These are phyloP conservation scores for Siderastrea radians DNA, from an alignment of 92 coral and sea anemone genomes.

Conservation along the genomic window DNA sequence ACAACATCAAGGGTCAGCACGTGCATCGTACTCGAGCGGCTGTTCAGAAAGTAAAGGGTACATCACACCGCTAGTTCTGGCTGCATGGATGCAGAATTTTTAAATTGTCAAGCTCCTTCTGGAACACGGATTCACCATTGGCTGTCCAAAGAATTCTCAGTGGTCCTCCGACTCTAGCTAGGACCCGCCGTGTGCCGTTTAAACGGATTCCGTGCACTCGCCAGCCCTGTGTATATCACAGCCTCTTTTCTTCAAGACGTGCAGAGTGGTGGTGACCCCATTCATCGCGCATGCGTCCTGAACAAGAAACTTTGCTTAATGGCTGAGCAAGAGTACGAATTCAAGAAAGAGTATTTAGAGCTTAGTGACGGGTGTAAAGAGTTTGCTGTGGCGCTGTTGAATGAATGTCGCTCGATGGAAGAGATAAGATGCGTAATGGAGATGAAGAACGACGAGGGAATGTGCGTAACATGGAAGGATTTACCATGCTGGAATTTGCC, in stretches of 20 bases:
- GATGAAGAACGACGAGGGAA: conserved; percentile 10
- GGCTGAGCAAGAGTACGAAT: conserved; percentile 80
- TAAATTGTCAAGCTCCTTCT: conserved; percentile 74
- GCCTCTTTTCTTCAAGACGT: conserved; percentile 38
- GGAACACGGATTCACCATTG: conserved; percentile 61
- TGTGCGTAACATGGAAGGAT: neutral
- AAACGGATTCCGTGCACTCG: conserved; percentile 67
- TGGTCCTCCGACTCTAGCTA: conserved; percentile 32
- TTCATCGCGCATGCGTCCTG: conserved; percentile 76
- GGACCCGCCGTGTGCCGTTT: conserved; percentile 72
- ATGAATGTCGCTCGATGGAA: conserved; percentile 85
- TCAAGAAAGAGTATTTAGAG: conserved; percentile 74
- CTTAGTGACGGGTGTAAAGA: conserved; percentile 78
- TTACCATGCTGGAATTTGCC: conserved; percentile 82
- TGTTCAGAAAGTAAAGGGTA: conserved; percentile 15
- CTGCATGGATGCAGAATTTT: conserved; percentile 73
- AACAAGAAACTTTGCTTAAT: conserved; percentile 65
- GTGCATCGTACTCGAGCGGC: neutral
- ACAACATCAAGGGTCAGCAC: neutral
- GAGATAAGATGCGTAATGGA: conserved; percentile 81
- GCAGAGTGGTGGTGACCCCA: conserved; percentile 56
- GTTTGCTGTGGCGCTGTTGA: conserved; percentile 79
- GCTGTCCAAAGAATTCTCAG: conserved; percentile 57
- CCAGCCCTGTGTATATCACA: conserved; percentile 78
- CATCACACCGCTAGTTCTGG: conserved; percentile 48